phyloP scores from a whole-genome alignment of 2,113 vertebrate species.

The Aspiorhynchus laticeps region DNA sequence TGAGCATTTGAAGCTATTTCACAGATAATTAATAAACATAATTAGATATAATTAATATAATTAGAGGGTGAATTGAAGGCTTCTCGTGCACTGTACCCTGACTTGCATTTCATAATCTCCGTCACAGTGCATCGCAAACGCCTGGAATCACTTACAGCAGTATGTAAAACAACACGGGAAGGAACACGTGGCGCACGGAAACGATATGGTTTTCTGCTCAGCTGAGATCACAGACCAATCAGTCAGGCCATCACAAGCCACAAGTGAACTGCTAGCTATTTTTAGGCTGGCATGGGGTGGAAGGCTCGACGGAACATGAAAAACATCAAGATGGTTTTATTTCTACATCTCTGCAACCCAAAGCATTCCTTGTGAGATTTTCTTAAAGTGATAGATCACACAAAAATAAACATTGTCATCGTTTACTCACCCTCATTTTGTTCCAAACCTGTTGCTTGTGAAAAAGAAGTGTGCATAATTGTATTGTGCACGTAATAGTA shows the following conservation, averaged over 20 bases:
- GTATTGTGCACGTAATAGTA: not conserved
- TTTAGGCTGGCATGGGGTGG: not conserved
- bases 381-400: not conserved
- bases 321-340: not conserved
- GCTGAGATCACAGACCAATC: constrained; percentile 42
- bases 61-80: constrained; percentile 47
- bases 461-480: not conserved
- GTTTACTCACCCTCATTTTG: not conserved
- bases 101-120: constrained; percentile 54
- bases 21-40: constrained; percentile 79
- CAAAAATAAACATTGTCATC: not conserved
- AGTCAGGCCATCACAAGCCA: constrained; percentile 34
- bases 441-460: not conserved
- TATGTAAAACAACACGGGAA: constrained; percentile 66
- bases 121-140: constrained; percentile 58
- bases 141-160: constrained; percentile 73
- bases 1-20: constrained; percentile 69
- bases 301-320: not conserved
- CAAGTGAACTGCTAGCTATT: constrained; percentile 19
- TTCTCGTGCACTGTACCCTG: constrained; percentile 17
- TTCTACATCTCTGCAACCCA: not conserved
- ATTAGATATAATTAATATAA: constrained; percentile 72
- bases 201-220: constrained; percentile 56
- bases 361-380: not conserved
- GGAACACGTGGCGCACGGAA: constrained; percentile 65